phyloP scores from a whole-genome alignment of 2,888 invertebrate genomes.

The Cenopis cana region DNA sequence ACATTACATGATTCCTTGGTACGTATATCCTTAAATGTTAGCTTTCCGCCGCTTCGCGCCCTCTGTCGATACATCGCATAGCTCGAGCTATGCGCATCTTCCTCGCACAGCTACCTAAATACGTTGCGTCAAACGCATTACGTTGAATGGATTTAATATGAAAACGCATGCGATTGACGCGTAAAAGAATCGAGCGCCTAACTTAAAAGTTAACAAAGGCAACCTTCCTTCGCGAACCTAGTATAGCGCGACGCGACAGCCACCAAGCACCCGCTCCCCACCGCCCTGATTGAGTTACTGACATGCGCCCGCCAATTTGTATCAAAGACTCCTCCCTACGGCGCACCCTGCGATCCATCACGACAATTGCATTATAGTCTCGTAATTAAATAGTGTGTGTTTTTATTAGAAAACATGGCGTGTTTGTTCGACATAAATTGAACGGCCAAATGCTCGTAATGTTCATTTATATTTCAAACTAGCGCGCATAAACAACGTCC shows the following conservation, averaged over 20 bases:
- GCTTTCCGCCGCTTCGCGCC: too few species aligned
- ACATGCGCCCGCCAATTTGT: conserved; percentile 82
- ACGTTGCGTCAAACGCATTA: too few species aligned
- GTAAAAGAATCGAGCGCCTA: too few species aligned
- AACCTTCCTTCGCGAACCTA: not conserved
- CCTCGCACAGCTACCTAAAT: too few species aligned
- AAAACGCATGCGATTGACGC: too few species aligned
- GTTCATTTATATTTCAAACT: conserved; percentile 36
- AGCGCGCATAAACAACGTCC: conserved; percentile 27
- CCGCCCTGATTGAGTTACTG: conserved; percentile 79
- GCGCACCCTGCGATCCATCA: conserved; percentile 63
- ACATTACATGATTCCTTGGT: too few species aligned
- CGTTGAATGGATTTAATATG: too few species aligned
- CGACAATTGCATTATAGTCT: conserved; percentile 69
- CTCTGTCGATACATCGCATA: too few species aligned
- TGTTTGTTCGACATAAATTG: conserved; percentile 50
- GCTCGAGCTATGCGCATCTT: too few species aligned
- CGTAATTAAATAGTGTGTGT: conserved; percentile 74
- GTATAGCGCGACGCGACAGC: not conserved
- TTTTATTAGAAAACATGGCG: conserved; percentile 65
- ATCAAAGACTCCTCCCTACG: conserved; percentile 57
- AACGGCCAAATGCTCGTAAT: conserved; percentile 36
- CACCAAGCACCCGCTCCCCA: not conserved
- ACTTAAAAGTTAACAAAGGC: too few species aligned
- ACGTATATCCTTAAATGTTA: not conserved